Evolutionary conservation across 1,140 invertebrate species (phyloP).

Genomic region (Hyles euphorbiae): DNA sequence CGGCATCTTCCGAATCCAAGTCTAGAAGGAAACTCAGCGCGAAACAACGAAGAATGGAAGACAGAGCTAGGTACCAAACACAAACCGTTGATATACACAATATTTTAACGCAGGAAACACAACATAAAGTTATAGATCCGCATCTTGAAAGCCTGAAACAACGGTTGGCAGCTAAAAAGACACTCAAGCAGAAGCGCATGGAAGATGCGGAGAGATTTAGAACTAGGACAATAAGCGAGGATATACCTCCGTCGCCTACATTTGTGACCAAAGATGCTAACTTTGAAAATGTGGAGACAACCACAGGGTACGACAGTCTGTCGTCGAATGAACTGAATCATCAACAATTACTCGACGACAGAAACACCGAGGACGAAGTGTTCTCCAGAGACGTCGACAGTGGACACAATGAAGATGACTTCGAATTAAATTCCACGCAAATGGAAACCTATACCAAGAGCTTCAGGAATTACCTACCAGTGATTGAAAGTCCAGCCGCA

Average conservation of each 20-base stretch:
- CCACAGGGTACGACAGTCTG: conserved; percentile 65
- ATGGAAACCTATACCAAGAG: conserved; percentile 68
- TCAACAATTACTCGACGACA: conserved; percentile 51
- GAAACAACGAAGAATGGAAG: conserved; percentile 81
- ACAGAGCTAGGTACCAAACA: conserved; percentile 82
- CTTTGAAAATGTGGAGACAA: conserved; percentile 64
- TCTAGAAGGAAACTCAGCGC: conserved; percentile 66
- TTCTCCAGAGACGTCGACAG: conserved; percentile 51
- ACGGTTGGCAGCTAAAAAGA: conserved; percentile 68
- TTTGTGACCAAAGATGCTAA: conserved; percentile 65
- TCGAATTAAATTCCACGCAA: conserved; percentile 71
- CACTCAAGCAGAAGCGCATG: conserved; percentile 75
- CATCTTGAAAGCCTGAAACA: conserved; percentile 70
- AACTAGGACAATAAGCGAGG: conserved; percentile 78
- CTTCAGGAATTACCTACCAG: conserved; percentile 65
- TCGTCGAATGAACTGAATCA: conserved; percentile 61
- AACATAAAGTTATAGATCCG: conserved; percentile 31
- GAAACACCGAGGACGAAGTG: conserved; percentile 44
- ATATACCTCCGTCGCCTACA: conserved; percentile 63
- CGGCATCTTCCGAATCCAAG: conserved; percentile 48
- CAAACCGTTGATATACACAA: conserved; percentile 75
- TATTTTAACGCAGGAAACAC: conserved; percentile 34
- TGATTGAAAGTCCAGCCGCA: conserved; percentile 63
- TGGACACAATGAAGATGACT: conserved; percentile 79
- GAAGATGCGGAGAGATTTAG: conserved; percentile 80